Evolutionary conservation across 2,113 vertebrate species (phyloP).

Genomic region (Lophius piscatorius): DNA sequence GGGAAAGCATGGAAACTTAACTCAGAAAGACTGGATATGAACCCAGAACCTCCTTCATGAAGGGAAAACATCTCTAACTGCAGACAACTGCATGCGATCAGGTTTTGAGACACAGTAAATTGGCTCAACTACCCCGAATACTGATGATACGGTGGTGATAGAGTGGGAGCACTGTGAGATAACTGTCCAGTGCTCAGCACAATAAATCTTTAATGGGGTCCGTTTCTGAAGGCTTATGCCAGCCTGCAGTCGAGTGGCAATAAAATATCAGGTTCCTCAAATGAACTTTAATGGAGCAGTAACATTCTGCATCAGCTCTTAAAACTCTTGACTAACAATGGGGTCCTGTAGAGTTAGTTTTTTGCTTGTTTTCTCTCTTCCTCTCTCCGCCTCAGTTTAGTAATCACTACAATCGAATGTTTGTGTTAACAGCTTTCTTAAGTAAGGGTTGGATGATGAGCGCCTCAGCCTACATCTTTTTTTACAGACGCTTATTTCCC

Average conservation of each 20-base stretch:
- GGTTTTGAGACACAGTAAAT: no score
- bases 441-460: constrained; percentile 54
- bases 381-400: constrained; percentile 48
- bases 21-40: no score
- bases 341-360: constrained; percentile 46
- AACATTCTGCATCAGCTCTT: constrained; percentile 67
- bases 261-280: constrained; percentile 76
- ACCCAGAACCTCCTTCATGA: no score
- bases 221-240: constrained; percentile 54
- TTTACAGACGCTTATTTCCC: constrained; percentile 58
- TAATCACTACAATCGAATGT: constrained; percentile 60
- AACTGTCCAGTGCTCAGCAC: constrained; percentile 15
- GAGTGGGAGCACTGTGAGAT: no score
- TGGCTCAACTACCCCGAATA: no score
- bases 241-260: constrained; percentile 62
- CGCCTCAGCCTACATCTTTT: constrained; percentile 29
- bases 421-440: constrained; percentile 64
- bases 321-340: constrained; percentile 61
- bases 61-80: no score
- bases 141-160: no score
- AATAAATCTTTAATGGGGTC: constrained; percentile 58
- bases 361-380: constrained; percentile 54
- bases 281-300: constrained; percentile 74
- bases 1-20: no score
- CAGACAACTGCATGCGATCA: no score